Conservation (phyloP, 2,113 vertebrate genomes). For the Oenanthe melanoleuca region DNA sequence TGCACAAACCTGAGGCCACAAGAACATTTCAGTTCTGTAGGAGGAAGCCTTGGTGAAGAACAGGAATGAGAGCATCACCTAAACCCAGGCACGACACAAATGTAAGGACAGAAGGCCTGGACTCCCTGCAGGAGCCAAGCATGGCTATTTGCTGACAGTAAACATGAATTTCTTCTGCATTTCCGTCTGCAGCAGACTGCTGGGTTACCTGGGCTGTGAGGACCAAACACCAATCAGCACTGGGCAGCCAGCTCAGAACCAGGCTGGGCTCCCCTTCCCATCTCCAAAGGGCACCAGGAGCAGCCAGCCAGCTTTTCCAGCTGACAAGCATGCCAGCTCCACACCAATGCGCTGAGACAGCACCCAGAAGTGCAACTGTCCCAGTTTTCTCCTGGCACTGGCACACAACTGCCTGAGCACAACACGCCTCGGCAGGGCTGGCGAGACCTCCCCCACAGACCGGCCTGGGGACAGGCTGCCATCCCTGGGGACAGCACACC, state of each 20-base stretch:
- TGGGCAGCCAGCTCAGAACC: background rate
- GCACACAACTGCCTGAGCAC: background rate
- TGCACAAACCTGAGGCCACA: background rate
- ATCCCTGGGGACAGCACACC: no score
- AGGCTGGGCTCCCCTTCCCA: background rate
- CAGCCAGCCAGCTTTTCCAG: background rate
- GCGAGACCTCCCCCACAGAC: background rate
- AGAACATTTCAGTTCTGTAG: background rate
- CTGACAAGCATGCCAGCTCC: background rate
- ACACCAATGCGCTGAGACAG: conserved; percentile 30
- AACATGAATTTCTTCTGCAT: background rate
- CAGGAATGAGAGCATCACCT: fast-evolving
- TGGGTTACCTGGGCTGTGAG: background rate
- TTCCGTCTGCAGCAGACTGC: background rate
- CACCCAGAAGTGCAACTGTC: conserved; percentile 48
- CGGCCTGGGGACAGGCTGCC: background rate
- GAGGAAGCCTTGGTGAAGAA: background rate
- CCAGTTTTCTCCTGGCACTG: conserved; percentile 38
- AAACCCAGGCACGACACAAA: background rate
- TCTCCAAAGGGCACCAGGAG: background rate
- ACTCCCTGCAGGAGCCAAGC: background rate
- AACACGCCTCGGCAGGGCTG: background rate
- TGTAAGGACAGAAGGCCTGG: background rate
- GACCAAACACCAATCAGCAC: background rate
- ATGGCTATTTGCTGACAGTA: background rate